Conservation (phyloP, 2,888 invertebrate species). For the Carcina quercana region DNA sequence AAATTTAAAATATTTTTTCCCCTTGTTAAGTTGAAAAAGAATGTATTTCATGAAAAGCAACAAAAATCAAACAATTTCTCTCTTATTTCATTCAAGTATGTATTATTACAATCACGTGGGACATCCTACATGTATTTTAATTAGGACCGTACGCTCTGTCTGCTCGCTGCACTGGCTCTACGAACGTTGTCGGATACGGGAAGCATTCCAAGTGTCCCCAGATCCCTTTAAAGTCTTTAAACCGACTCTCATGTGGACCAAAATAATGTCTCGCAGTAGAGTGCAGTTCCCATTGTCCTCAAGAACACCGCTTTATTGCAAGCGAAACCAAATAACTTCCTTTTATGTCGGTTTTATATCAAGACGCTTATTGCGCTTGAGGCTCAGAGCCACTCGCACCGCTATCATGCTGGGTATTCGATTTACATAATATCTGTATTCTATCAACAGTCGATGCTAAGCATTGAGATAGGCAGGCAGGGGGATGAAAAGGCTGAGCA, state of each 20-base stretch:
- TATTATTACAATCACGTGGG: no score
- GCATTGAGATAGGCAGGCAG: neutral
- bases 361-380: slow-evolving; percentile 39
- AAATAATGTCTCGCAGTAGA: slow-evolving; percentile 24
- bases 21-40: no score
- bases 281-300: slow-evolving; percentile 61
- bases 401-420: slow-evolving; percentile 6
- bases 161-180: no score
- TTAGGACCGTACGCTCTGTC: no score
- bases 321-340: slow-evolving; percentile 63
- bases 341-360: slow-evolving; percentile 60
- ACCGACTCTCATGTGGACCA: slow-evolving; percentile 10
- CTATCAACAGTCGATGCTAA: slow-evolving; percentile 2
- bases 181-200: no score
- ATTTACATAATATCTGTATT: slow-evolving; percentile 12
- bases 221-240: slow-evolving; percentile 15
- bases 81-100: no score
- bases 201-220: slow-evolving; percentile 10
- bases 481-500: neutral
- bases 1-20: no score
- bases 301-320: slow-evolving; percentile 59
- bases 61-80: no score
- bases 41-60: no score
- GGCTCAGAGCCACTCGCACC: slow-evolving; percentile 8
- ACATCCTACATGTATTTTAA: no score